Percentiles rank a stretch among this genome's conserved stretches.
Conservation (phyloP, 2,888 invertebrate species). For the Odontomyia ornata region DNA sequence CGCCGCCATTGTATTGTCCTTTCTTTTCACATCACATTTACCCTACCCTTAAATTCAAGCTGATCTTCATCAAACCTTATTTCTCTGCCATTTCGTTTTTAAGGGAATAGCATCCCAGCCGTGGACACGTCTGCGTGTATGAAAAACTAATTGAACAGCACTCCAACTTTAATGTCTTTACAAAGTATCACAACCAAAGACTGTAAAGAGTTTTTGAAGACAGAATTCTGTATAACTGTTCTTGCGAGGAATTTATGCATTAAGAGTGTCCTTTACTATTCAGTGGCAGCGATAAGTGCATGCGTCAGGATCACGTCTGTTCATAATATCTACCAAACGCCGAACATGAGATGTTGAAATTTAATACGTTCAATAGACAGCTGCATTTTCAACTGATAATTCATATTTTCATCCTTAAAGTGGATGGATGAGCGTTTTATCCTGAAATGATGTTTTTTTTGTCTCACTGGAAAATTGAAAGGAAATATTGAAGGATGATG, state of each 20-base stretch:
- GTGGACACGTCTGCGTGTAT: too few relatives aligned
- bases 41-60: background rate
- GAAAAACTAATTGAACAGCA: background rate
- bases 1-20: background rate
- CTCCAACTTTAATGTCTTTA: background rate
- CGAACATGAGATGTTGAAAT: conserved; percentile 16
- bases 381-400: conserved; percentile 5
- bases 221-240: background rate
- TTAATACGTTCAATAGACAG: conserved; percentile 11
- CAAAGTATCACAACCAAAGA: background rate
- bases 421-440: background rate
- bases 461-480: background rate
- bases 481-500: background rate
- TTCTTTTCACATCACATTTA: background rate
- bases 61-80: background rate
- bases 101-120: background rate
- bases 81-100: background rate
- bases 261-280: background rate
- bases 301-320: background rate
- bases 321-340: background rate
- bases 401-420: conserved; percentile 22
- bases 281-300: background rate
- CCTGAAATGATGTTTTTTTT: background rate
- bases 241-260: background rate
- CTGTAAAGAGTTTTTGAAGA: background rate